Percentiles rank a stretch among this genome's conserved stretches.
phyloP scores from a whole-genome alignment of 2,888 invertebrate species.

The Tubiluchus corallicola region DNA sequence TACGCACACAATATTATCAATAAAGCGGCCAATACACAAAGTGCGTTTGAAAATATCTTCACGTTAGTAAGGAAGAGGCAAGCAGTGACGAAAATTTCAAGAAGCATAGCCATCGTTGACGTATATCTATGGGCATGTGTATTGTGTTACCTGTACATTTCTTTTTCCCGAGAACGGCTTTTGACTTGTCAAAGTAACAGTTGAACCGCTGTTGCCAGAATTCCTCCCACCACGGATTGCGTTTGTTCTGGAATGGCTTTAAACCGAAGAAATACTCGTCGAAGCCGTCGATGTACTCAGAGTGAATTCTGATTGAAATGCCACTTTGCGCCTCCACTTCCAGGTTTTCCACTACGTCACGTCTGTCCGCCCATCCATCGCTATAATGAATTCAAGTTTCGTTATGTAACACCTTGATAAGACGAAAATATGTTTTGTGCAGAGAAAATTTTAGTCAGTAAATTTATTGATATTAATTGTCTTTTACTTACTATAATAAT shows the following conservation, averaged over 20 bases:
- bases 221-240: constrained; percentile 54
- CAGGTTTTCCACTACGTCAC: constrained; percentile 46
- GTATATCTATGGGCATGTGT: too few species aligned
- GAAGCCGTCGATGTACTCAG: constrained; percentile 44
- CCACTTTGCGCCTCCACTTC: constrained; percentile 47
- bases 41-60: not conserved
- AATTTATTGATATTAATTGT: too few species aligned
- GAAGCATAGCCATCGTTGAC: too few species aligned
- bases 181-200: too few species aligned
- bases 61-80: too few species aligned
- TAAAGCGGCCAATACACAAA: not conserved
- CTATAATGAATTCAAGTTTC: constrained; percentile 29
- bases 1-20: not conserved
- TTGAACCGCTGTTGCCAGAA: constrained; percentile 55
- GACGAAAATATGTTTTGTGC: too few species aligned
- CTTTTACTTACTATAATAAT: too few species aligned
- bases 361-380: constrained; percentile 55
- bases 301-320: constrained; percentile 52
- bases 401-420: not conserved
- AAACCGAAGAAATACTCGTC: constrained; percentile 6
- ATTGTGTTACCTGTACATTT: constrained; percentile 12
- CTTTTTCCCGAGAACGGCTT: too few species aligned
- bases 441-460: too few species aligned
- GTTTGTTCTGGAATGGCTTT: constrained; percentile 38
- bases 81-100: too few species aligned